Evolutionary conservation across 2,888 invertebrate species (phyloP).

Genomic region (Ptychoptera albimana): DNA sequence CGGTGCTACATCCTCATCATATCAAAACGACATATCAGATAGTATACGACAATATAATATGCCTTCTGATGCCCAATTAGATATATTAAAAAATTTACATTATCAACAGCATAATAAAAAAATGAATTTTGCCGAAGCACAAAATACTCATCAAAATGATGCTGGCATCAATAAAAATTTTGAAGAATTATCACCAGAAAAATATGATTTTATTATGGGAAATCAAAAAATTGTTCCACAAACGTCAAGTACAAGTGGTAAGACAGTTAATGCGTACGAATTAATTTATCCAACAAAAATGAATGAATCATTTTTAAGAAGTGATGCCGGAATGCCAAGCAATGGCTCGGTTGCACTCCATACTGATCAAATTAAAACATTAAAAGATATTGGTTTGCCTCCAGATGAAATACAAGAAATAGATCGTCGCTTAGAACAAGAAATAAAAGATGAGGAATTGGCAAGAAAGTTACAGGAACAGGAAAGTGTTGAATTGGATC

Average conservation of each 20-base stretch:
- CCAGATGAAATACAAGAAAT: slow-evolving; percentile 38
- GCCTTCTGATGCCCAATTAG: not conserved
- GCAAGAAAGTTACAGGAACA: slow-evolving; percentile 61
- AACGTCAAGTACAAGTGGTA: not conserved
- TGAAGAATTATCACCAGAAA: slow-evolving; percentile 26
- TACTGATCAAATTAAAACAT: slow-evolving; percentile 12
- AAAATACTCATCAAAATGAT: slow-evolving; percentile 17
- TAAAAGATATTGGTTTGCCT: slow-evolving; percentile 33
- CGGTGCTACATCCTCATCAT: too few species aligned
- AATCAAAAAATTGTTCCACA: not conserved
- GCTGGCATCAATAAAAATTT: slow-evolving; percentile 24
- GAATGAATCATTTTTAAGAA: too few species aligned
- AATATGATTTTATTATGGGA: slow-evolving; percentile 18
- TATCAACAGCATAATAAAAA: not conserved
- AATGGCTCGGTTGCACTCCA: slow-evolving; percentile 1
- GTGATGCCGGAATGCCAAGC: not conserved
- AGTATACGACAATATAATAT: slow-evolving; percentile 10
- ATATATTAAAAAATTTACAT: not conserved
- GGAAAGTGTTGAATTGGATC: slow-evolving; percentile 43
- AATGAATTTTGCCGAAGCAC: not conserved
- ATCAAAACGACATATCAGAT: slow-evolving; percentile 6
- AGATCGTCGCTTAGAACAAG: slow-evolving; percentile 43
- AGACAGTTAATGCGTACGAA: not conserved
- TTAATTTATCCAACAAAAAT: too few species aligned
- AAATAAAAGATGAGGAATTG: slow-evolving; percentile 59